A percentile compares a stretch with the other conserved stretches of the same genome.
Evolutionary conservation across 2,888 invertebrate genomes (phyloP).

Genomic region (Corythucha ciliata): DNA sequence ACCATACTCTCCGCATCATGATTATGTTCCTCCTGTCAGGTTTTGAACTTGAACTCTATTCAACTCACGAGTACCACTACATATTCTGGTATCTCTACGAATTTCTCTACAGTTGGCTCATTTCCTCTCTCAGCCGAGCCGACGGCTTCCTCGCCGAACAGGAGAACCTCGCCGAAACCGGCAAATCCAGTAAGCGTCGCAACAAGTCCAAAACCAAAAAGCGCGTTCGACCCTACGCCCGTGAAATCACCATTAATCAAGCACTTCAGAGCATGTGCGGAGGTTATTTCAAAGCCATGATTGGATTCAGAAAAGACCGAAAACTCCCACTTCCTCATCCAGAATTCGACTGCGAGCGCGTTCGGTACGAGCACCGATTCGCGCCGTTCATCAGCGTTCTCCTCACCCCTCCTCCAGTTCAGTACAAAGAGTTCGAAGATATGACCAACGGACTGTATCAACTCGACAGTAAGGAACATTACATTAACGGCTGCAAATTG

Average conservation of each 20-base stretch:
- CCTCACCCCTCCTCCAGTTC: constrained; percentile 81
- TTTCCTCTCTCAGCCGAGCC: constrained; percentile 81
- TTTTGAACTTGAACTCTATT: constrained; percentile 90
- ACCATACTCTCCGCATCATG: constrained; percentile 87
- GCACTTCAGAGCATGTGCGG: constrained; percentile 90
- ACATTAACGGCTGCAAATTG: constrained; percentile 77
- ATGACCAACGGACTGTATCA: constrained; percentile 56
- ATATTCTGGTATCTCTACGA: constrained; percentile 95
- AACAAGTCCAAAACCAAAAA: constrained; percentile 53
- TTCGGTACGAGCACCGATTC: constrained; percentile 90
- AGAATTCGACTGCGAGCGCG: constrained; percentile 86
- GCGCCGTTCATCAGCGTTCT: constrained; percentile 77
- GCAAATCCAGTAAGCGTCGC: constrained; percentile 41
- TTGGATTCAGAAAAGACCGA: constrained; percentile 78
- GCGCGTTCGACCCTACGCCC: constrained; percentile 59
- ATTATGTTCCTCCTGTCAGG: constrained; percentile 88
- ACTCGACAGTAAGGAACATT: constrained; percentile 51
- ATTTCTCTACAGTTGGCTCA: constrained; percentile 86
- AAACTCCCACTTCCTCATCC: constrained; percentile 73
- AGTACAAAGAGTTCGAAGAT: constrained; percentile 79
- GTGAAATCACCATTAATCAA: constrained; percentile 81
- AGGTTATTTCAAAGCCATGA: constrained; percentile 89
- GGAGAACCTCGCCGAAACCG: constrained; percentile 49
- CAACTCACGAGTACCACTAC: constrained; percentile 91
- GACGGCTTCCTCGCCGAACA: constrained; percentile 73